Evolutionary conservation across 2,113 vertebrate species (phyloP), one percentile per base, ranked within the genome.

Genomic region (Epinephelus cyanopodus): DNA sequence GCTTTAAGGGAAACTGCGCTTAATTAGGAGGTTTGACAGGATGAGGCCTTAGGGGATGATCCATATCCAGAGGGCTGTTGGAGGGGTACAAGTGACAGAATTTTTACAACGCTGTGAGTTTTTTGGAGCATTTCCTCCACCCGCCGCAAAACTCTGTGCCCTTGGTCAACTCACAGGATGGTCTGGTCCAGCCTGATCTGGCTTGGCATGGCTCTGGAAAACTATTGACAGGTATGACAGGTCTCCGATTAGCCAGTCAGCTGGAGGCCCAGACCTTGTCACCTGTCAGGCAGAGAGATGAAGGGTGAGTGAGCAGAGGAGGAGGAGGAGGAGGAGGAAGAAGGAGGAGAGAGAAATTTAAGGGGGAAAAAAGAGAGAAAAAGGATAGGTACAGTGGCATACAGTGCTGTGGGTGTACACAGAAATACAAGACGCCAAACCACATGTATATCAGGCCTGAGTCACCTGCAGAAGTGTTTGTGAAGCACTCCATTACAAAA

Each of bases 181-280:
- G 95, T 95, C 95, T 92, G 77, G 79, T 71, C 69, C 52, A 71
- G 76, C 47, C 87, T 75, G 80, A 76, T 87, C 79, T 71, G 81
- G 65, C 79, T 69, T 68, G 66, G 65, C 88, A 78, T 27, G 58
- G 78, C 82, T 76, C 23, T 75, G 96, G 95, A 95, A 95, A 96
- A 95, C 93, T 98, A 99, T 98, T 97, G 98, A 97, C 98, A 98
- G 96, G 95, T 96, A 96, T 98, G 98, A 98, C 97, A 97, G 97
- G 95, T 95, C 95, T 98, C 97, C 97, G 98, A 99, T 98, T 98
- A 97, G 96, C 96, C 96, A 97, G 97, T 98, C 97, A 97, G 97
- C 97, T 96, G 95, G 95, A 96, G 96, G 97, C 95, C 95, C 92
- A 95, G 94, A 95, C 94, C 95, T 95, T 97, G 97, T 97, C 98